Base-by-base conservation (phyloP, 2,888 invertebrate species). In the Eristalis arbustorum region DNA sequence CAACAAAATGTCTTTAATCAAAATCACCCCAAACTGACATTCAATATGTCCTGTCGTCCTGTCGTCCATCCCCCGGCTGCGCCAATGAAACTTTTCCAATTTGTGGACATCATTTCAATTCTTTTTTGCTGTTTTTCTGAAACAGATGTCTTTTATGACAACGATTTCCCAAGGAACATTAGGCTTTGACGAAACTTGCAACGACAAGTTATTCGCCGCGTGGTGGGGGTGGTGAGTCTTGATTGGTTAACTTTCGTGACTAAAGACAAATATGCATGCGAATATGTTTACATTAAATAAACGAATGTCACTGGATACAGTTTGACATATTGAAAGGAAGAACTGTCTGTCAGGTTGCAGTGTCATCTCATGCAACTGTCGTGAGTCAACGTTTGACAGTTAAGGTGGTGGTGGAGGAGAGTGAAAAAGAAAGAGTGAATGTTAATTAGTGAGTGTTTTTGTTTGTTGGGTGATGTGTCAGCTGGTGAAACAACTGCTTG, bases 21-120 rank as follows among this genome's bases (percentile, higher is more conserved):
- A 49, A 49, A 8, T 18, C 11, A 14, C 23, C 23, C 25, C 25
- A 23, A 23, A 25, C 23, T 23, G 59, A 28, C 59, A 25, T 59
- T 59, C 25, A 59, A 25, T 25, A 28, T 59, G 23, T 25, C 6
- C 14, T 14, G 10, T 11, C 25, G 59, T 25, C 25, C 59, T 5
- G 25, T 11, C 25, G 59, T 25, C 25, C 59, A 10, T 25, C 59
- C 14, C 25, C 6, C 8, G 4, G 31, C 31, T 13, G 14, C 13
- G 6, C 59, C 59, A 59, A 59, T 59, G 25, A 59, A 59, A 59
- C 59, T 59, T 59, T 59, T 59, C 25, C 59, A 59, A 59, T 59
- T 59, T 59, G 25, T 14, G 23, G 25, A 25, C 25, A 49, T 49
- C 49, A 11, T 25, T 25, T 2, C 59, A 4, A 8, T 8, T 31